These are phyloP conservation scores for Agonum fuliginosum DNA, from an alignment of 2,888 invertebrate genomes.

Conservation along the genomic window DNA sequence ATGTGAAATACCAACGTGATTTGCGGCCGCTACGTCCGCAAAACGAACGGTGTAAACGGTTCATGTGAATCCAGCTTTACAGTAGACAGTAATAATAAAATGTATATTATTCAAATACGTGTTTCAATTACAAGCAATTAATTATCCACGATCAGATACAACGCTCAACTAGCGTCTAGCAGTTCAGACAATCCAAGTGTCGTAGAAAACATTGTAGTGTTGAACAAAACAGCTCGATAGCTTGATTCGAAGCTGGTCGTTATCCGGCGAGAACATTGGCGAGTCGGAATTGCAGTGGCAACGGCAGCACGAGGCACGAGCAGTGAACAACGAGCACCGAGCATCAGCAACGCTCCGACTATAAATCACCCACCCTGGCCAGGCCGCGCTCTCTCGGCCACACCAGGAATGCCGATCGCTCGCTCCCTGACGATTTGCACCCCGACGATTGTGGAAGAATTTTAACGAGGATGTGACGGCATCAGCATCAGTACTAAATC, in stretches of 20 bases:
- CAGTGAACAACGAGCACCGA: not conserved
- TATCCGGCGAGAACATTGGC: conserved; percentile 1
- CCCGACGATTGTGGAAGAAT: not conserved
- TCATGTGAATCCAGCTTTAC: no score
- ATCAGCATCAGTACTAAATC: no score
- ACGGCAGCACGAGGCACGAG: not conserved
- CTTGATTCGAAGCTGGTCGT: conserved; percentile 7
- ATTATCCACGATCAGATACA: no score
- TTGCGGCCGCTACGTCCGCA: no score
- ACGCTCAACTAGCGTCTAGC: no score
- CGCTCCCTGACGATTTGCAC: not conserved
- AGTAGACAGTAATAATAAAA: no score
- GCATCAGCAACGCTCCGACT: not conserved
- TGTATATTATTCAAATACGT: no score
- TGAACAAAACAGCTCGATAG: not conserved
- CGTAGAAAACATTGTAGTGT: not conserved
- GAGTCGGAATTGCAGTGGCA: not conserved
- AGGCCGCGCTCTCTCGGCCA: not conserved
- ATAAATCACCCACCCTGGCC: not conserved
- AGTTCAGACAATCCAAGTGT: not conserved
- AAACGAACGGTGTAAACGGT: no score
- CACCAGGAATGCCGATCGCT: not conserved
- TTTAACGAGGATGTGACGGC: not conserved
- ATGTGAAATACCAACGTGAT: no score
- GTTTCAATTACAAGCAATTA: no score